Evolutionary conservation across 35 echinoderm and acorn worm species (phyloP).

Genomic region (Apostichopus parvimensis): DNA sequence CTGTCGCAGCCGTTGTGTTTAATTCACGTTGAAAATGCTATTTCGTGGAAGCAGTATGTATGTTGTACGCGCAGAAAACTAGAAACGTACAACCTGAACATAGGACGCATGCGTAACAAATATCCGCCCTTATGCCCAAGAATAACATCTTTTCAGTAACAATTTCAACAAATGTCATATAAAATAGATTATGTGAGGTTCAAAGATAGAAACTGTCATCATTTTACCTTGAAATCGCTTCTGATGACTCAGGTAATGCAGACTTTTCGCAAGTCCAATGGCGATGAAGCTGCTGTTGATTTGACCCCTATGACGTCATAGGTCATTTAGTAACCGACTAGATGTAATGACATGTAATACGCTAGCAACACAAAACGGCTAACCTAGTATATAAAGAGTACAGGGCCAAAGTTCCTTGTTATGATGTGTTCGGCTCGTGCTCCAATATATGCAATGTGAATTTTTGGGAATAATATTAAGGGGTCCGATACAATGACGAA

Average conservation of each 20-base stretch:
- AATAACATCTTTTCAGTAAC: background rate
- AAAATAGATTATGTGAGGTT: no score
- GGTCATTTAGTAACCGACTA: background rate
- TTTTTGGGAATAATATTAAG: no score
- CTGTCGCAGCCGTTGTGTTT: background rate
- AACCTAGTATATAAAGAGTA: no score
- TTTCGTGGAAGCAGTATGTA: constrained; percentile 35
- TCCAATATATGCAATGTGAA: no score
- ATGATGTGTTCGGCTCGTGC: no score
- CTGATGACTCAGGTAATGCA: background rate
- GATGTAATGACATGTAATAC: background rate
- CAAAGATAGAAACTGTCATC: no score
- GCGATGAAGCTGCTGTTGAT: background rate
- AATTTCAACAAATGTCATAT: no score
- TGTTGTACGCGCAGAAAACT: background rate
- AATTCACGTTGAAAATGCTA: background rate
- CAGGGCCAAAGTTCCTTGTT: no score
- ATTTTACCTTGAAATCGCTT: no score
- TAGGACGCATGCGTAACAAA: constrained; percentile 29
- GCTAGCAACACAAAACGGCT: no score
- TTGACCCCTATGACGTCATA: background rate
- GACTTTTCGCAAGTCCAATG: constrained; percentile 43
- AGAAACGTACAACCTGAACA: background rate
- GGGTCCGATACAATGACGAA: no score
- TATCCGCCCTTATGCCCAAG: background rate